A percentile compares a stretch with the other conserved stretches of the same genome.
These are phyloP conservation scores for Nothobranchius kuhntae DNA, from an alignment of 2,113 vertebrate genomes.

Conservation along the genomic window DNA sequence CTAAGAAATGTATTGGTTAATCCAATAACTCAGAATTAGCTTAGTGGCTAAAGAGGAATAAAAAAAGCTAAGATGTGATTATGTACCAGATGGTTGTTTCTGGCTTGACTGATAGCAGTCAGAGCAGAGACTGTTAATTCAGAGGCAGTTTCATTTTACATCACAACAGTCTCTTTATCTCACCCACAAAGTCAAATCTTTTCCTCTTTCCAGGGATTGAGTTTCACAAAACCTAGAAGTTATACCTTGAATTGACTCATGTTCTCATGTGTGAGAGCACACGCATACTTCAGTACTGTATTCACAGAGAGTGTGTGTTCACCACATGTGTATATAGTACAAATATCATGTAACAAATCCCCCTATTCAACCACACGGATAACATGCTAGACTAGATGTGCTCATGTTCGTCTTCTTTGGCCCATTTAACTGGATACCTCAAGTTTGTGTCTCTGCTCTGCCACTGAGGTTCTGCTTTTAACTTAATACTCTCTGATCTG, in stretches of 20 bases:
- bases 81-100: background rate
- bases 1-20: background rate
- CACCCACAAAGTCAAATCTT: constrained; percentile 50
- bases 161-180: constrained; percentile 50
- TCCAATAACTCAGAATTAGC: background rate
- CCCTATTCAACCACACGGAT: constrained; percentile 6
- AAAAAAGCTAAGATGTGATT: background rate
- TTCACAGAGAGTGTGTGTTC: constrained; percentile 18
- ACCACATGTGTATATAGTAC: constrained; percentile 13
- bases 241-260: constrained; percentile 40
- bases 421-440: constrained; percentile 12
- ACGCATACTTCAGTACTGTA: constrained; percentile 7
- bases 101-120: background rate
- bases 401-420: constrained; percentile 8
- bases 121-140: constrained; percentile 29
- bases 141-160: constrained; percentile 56
- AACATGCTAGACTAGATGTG: background rate
- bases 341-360: constrained; percentile 14
- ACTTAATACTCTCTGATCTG: constrained; percentile 3
- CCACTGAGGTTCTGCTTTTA: constrained; percentile 13
- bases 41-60: background rate
- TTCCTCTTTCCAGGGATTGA: constrained; percentile 58
- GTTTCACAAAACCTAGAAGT: constrained; percentile 50
- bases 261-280: constrained; percentile 30
- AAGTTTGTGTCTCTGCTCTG: background rate